Evolutionary conservation across 2,797 vertebrate genomes (phyloP).

Genomic region (Podargus strigoides): DNA sequence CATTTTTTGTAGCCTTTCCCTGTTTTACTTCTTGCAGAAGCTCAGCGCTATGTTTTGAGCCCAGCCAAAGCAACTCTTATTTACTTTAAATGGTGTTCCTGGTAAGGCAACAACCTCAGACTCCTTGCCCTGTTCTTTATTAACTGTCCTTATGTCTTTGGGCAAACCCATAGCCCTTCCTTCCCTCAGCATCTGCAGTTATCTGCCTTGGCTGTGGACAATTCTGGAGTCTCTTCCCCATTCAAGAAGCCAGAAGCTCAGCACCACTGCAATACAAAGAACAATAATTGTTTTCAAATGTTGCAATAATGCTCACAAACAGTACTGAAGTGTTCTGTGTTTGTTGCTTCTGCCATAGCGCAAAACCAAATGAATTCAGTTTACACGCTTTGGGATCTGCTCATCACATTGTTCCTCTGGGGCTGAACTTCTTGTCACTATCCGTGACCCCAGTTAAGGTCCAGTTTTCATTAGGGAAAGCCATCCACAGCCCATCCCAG

Average conservation of each 20-base stretch:
- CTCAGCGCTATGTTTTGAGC: neutral
- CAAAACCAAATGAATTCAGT: neutral
- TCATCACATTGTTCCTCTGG: neutral
- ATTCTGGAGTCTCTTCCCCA: neutral
- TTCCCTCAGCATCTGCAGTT: neutral
- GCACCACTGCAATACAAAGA: neutral
- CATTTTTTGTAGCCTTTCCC: neutral
- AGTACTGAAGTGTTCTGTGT: neutral
- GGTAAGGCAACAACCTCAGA: neutral
- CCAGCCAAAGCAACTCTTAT: neutral
- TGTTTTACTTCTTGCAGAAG: neutral
- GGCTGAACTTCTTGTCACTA: neutral
- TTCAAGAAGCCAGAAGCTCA: constrained; percentile 19
- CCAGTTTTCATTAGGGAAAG: neutral
- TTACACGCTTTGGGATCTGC: neutral
- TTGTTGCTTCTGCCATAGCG: neutral
- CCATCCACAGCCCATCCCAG: neutral
- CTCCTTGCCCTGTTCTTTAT: neutral
- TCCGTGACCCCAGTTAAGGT: neutral
- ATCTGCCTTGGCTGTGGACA: neutral
- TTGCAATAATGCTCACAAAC: neutral
- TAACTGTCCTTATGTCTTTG: neutral
- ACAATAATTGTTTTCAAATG: constrained; percentile 34
- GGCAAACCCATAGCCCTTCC: neutral
- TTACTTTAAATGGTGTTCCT: neutral